Evolutionary conservation across 2,888 invertebrate species (phyloP).

Genomic region (Eurois occulta): DNA sequence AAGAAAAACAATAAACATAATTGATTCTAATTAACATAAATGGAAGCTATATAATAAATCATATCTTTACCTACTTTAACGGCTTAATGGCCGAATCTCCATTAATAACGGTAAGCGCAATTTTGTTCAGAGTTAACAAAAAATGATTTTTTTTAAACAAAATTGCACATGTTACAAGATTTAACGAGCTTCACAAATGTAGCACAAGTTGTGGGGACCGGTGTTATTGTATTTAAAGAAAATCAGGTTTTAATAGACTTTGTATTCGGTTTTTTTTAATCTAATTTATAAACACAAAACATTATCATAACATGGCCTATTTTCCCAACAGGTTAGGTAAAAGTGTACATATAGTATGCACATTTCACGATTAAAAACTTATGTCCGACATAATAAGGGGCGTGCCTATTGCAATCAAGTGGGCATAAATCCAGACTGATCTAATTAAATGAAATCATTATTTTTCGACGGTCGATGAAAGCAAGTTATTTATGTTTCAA

Average conservation of each 20-base stretch:
- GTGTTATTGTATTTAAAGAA: neutral
- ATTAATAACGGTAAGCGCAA: constrained; percentile 37
- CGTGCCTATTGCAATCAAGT: neutral
- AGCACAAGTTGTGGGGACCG: neutral
- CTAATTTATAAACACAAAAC: neutral
- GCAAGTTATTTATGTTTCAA: neutral
- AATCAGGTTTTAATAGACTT: neutral
- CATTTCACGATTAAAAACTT: neutral
- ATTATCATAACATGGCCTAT: neutral
- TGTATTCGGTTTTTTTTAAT: neutral
- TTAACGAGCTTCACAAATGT: neutral
- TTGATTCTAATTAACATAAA: neutral
- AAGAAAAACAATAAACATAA: neutral
- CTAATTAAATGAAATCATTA: neutral
- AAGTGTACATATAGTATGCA: neutral
- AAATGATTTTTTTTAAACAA: neutral
- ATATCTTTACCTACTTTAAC: constrained; percentile 1
- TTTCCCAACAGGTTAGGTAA: neutral
- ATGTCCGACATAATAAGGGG: neutral
- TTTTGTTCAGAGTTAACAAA: constrained; percentile 22
- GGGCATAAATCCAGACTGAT: neutral
- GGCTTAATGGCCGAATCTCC: constrained; percentile 14
- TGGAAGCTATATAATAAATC: constrained; percentile 36
- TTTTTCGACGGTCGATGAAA: neutral
- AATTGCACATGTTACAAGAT: constrained; percentile 20